A percentile compares a stretch with the other conserved stretches of the same genome.
phyloP scores from a whole-genome alignment of 2,113 vertebrate genomes.

The Sciurus niger region DNA sequence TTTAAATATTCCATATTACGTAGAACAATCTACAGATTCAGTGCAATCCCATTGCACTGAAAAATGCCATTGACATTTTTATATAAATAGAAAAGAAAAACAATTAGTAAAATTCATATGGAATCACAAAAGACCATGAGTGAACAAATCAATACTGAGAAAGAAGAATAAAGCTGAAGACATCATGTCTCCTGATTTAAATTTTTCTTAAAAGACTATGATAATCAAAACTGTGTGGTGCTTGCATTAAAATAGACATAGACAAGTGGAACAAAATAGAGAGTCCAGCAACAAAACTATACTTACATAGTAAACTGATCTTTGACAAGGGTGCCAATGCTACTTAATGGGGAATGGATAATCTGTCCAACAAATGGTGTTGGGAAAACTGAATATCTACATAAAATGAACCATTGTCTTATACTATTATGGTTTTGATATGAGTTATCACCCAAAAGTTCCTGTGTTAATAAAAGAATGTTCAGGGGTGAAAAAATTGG shows the following conservation, averaged over 20 bases:
- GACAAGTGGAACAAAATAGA: neutral
- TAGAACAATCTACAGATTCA: neutral
- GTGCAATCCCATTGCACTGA: neutral
- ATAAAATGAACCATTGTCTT: neutral
- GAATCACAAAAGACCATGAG: neutral
- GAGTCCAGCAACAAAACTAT: neutral
- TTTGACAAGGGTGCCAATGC: neutral
- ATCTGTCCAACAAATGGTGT: neutral
- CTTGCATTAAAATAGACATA: neutral
- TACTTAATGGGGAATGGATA: neutral
- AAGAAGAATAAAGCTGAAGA: neutral
- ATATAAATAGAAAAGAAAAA: neutral
- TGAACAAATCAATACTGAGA: neutral
- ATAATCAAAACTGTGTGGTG: neutral
- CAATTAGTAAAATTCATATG: neutral
- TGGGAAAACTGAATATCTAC: neutral
- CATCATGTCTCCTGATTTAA: neutral
- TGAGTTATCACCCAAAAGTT: too few relatives aligned
- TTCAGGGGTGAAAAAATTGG: too few relatives aligned
- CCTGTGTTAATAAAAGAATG: too few relatives aligned
- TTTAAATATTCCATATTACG: neutral
- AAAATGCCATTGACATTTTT: neutral
- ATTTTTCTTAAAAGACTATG: neutral
- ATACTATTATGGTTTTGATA: neutral
- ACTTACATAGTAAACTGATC: neutral